A percentile compares a stretch with the other conserved stretches of the same genome.
These are phyloP conservation scores for Rutpela maculata DNA, from an alignment of 2,888 invertebrate genomes.

Conservation along the genomic window DNA sequence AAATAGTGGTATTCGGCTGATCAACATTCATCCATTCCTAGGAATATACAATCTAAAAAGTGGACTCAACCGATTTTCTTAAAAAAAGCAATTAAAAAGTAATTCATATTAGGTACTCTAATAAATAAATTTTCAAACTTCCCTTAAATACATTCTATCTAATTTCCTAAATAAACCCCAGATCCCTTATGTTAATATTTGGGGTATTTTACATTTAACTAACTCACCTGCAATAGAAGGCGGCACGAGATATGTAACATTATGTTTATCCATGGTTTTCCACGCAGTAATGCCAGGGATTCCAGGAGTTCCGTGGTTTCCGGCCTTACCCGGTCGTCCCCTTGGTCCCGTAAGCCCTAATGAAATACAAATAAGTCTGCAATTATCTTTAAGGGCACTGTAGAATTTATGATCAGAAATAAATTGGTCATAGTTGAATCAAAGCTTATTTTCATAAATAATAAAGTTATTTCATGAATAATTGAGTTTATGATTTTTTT, in stretches of 20 bases:
- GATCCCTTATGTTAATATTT: neutral
- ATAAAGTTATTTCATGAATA: no score
- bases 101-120: no score
- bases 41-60: no score
- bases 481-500: no score
- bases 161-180: neutral
- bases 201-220: neutral
- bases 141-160: neutral
- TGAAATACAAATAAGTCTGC: neutral
- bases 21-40: no score
- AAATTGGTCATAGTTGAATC: no score
- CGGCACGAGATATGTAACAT: constrained; percentile 85
- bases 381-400: neutral
- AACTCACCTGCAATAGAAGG: constrained; percentile 87
- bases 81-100: no score
- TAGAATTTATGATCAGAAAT: no score
- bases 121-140: no score
- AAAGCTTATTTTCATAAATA: no score
- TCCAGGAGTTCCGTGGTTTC: constrained; percentile 85
- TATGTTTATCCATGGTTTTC: constrained; percentile 78
- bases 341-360: constrained; percentile 80
- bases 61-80: no score
- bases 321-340: constrained; percentile 85
- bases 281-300: constrained; percentile 88
- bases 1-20: no score